Conservation (phyloP, 2,797 vertebrate species). For the Alcedo atthis region DNA sequence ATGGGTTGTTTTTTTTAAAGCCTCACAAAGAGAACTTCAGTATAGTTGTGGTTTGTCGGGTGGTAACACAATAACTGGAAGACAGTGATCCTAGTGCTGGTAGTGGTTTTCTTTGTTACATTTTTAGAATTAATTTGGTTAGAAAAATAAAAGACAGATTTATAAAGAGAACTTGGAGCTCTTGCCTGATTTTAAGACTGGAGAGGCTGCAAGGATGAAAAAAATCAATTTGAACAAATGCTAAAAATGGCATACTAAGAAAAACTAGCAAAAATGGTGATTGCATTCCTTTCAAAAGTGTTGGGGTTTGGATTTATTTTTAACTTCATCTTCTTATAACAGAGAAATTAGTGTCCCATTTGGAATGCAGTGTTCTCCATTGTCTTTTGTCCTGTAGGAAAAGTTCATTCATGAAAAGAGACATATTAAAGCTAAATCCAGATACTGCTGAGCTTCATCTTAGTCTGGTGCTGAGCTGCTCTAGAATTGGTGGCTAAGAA, state of each 20-base stretch:
- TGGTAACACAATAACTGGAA: conserved; percentile 50
- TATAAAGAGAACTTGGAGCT: conserved; percentile 22
- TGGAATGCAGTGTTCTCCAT: neutral
- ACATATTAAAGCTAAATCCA: neutral
- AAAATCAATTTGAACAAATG: conserved; percentile 56
- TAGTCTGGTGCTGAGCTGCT: neutral
- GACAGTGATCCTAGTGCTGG: conserved; percentile 43
- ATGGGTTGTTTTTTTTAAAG: neutral
- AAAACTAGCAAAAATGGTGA: neutral
- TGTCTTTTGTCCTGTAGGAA: neutral
- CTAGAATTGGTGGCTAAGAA: neutral
- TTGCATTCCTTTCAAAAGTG: neutral
- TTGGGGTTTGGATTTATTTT: neutral
- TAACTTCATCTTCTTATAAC: neutral
- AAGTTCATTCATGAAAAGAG: neutral
- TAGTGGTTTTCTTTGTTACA: conserved; percentile 64
- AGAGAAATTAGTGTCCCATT: neutral
- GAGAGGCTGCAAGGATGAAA: conserved; percentile 67
- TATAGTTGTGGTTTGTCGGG: conserved; percentile 1
- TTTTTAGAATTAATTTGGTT: conserved; percentile 67
- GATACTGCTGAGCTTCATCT: neutral
- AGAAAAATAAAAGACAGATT: conserved; percentile 20
- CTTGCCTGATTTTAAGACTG: conserved; percentile 50
- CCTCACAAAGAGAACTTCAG: conserved; percentile 25
- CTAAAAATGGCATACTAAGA: conserved; percentile 42